These are phyloP conservation scores for Sclerodermus sp. DNA, from an alignment of 2,888 invertebrate genomes.

Conservation along the genomic window DNA sequence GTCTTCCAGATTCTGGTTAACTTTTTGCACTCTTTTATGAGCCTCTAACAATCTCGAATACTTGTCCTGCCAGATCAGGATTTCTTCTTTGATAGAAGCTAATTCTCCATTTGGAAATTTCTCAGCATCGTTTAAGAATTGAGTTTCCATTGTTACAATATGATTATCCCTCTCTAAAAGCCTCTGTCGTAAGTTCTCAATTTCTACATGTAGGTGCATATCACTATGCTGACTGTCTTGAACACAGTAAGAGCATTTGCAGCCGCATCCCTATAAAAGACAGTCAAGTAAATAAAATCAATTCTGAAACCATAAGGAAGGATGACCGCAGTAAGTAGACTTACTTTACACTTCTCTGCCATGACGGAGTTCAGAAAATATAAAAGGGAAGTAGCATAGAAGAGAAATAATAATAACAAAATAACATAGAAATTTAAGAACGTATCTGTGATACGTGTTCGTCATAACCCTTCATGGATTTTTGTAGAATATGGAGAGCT, in stretches of 20 bases:
- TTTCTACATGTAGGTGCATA: slow-evolving; percentile 81
- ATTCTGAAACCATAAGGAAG: neutral
- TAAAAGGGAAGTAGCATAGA: slow-evolving; percentile 11
- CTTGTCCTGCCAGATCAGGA: slow-evolving; percentile 88
- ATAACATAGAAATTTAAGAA: slow-evolving; percentile 26
- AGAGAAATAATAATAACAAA: slow-evolving; percentile 35
- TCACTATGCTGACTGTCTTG: slow-evolving; percentile 53
- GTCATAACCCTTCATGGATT: slow-evolving; percentile 44
- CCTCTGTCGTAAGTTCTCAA: slow-evolving; percentile 82
- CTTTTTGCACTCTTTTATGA: slow-evolving; percentile 89
- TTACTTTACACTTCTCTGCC: slow-evolving; percentile 52
- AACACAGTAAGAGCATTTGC: slow-evolving; percentile 62
- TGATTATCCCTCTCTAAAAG: slow-evolving; percentile 80
- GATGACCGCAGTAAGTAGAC: slow-evolving; percentile 11
- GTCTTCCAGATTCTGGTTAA: slow-evolving; percentile 93
- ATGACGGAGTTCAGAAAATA: slow-evolving; percentile 32
- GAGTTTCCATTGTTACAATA: slow-evolving; percentile 83
- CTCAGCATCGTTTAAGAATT: slow-evolving; percentile 74
- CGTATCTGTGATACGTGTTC: slow-evolving; percentile 33
- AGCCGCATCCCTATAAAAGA: slow-evolving; percentile 63
- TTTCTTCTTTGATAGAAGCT: slow-evolving; percentile 79
- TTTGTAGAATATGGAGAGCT: slow-evolving; percentile 1
- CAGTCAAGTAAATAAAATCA: neutral
- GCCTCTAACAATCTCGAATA: slow-evolving; percentile 88
- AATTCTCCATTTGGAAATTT: slow-evolving; percentile 71